These are phyloP conservation scores for Lypha dubia DNA, from an alignment of 2,888 invertebrate genomes.

Conservation along the genomic window DNA sequence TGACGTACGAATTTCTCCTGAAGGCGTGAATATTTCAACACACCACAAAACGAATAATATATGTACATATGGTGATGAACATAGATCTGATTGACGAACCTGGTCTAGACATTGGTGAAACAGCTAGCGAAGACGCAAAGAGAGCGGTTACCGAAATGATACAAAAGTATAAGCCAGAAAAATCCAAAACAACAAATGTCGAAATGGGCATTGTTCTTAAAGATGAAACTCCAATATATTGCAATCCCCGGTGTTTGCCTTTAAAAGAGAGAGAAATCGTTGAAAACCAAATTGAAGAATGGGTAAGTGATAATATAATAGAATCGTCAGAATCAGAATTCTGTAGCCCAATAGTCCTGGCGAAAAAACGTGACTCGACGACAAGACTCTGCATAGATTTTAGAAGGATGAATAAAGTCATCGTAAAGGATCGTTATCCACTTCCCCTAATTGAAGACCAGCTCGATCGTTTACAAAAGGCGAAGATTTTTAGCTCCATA, in stretches of 20 bases:
- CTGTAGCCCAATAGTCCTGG: conserved; percentile 75
- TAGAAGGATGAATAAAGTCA: no score
- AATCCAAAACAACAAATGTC: no score
- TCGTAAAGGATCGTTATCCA: conserved; percentile 77
- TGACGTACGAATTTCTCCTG: conserved; percentile 13
- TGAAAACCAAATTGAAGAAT: conserved; percentile 49
- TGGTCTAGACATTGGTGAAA: neutral
- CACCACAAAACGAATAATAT: no score
- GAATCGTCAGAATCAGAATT: conserved; percentile 73
- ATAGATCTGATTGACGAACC: neutral
- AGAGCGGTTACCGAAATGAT: conserved; percentile 15
- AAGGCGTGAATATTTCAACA: conserved; percentile 20
- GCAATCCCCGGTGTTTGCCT: no score
- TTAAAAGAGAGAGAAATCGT: conserved; percentile 47
- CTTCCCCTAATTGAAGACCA: conserved; percentile 67
- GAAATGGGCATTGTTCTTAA: conserved; percentile 59
- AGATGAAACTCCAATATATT: conserved; percentile 53
- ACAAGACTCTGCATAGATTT: conserved; percentile 76
- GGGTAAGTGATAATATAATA: conserved; percentile 63
- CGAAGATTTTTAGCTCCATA: no score
- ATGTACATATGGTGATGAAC: no score
- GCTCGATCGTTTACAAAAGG: no score
- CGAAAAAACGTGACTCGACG: conserved; percentile 63
- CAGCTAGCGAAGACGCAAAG: conserved; percentile 42
- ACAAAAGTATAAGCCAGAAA: conserved; percentile 27